Conservation (phyloP, 2,797 vertebrate genomes). For the Ibycter americanus region DNA sequence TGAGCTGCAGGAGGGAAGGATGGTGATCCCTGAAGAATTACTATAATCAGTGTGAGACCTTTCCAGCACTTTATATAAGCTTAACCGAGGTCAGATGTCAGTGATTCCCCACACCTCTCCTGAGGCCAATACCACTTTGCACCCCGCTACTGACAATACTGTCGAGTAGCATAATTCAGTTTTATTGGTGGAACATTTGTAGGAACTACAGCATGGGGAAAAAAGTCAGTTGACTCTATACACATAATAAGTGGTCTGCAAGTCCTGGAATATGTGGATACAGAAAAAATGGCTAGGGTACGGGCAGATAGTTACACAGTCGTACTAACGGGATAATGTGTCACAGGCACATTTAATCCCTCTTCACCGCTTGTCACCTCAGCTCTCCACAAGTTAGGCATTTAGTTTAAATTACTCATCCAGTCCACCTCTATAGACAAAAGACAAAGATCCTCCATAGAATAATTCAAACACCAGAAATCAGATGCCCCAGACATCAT, state of each 20-base stretch:
- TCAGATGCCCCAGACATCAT: background rate
- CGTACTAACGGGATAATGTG: background rate
- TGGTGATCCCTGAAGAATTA: slow-evolving; percentile 6
- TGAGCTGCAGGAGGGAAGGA: background rate
- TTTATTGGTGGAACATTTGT: slow-evolving; percentile 28
- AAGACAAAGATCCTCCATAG: background rate
- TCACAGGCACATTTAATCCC: background rate
- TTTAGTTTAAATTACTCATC: background rate
- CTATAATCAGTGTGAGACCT: slow-evolving; percentile 1
- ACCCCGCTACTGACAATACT: background rate
- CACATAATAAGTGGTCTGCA: background rate
- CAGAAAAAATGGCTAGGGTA: background rate
- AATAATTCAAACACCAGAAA: background rate
- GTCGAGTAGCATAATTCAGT: background rate
- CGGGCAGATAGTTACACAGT: background rate
- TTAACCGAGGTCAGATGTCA: slow-evolving; percentile 44
- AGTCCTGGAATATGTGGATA: background rate
- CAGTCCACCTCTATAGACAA: background rate
- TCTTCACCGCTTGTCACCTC: background rate
- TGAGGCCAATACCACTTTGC: background rate
- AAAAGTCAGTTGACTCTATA: background rate
- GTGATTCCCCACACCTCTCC: background rate
- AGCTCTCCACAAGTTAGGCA: background rate
- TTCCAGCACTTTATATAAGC: slow-evolving; percentile 18
- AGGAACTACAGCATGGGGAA: background rate